Conservation (phyloP, 2,888 invertebrate species). For the Diarsia brunnea region DNA sequence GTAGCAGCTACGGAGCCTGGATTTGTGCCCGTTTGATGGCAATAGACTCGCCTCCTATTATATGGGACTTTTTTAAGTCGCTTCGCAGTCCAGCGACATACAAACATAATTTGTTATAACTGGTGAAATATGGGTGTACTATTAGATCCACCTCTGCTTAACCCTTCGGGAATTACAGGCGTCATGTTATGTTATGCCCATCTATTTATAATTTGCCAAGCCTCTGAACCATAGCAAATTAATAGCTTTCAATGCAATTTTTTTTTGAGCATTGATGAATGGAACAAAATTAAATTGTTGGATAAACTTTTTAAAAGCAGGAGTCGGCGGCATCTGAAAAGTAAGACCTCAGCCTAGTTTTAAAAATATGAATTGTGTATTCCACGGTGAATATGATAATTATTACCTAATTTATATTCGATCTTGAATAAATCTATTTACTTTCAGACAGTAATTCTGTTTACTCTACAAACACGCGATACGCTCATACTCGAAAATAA, state of each 20-base stretch:
- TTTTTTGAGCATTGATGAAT: not conserved
- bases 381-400: not conserved
- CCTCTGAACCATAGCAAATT: not conserved
- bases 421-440: not conserved
- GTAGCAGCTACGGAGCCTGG: too few relatives aligned
- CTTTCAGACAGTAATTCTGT: not conserved
- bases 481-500: slow-evolving; percentile 14
- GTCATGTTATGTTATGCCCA: too few relatives aligned
- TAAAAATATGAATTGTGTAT: not conserved
- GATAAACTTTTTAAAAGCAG: not conserved
- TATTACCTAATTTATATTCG: not conserved
- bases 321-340: not conserved
- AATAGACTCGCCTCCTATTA: too few relatives aligned
- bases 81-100: too few relatives aligned
- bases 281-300: not conserved
- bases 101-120: too few relatives aligned
- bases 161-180: too few relatives aligned
- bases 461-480: slow-evolving; percentile 4
- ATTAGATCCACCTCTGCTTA: too few relatives aligned
- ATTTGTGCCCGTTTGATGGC: too few relatives aligned
- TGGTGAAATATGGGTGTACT: too few relatives aligned
- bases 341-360: not conserved
- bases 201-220: not conserved
- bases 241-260: not conserved
- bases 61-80: too few relatives aligned